Evolutionary conservation across 1,140 invertebrate species (phyloP).

Genomic region (Apis mellifera): DNA sequence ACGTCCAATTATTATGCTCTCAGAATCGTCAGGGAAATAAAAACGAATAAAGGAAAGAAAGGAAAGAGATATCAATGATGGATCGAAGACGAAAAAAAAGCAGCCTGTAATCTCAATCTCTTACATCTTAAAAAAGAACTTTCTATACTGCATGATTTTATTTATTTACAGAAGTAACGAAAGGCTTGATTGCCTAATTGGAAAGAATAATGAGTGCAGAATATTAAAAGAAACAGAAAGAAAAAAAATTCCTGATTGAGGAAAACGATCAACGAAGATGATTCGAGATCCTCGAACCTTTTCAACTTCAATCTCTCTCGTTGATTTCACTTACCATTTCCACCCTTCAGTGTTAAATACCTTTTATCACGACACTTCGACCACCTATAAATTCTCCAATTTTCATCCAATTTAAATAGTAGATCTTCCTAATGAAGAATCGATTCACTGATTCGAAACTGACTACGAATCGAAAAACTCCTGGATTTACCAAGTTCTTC

Average conservation of each 20-base stretch:
- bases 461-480: constrained; percentile 29
- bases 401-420: constrained; percentile 29
- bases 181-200: too few relatives aligned
- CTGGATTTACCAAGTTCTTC: constrained; percentile 7
- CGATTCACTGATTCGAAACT: not conserved
- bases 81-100: not conserved
- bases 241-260: too few relatives aligned
- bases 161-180: not conserved
- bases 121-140: not conserved
- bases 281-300: too few relatives aligned
- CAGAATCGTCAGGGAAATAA: not conserved
- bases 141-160: not conserved
- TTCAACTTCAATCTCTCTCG: too few relatives aligned
- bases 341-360: too few relatives aligned
- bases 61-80: not conserved
- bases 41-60: too few relatives aligned
- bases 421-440: constrained; percentile 8
- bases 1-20: constrained; percentile 7
- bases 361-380: too few relatives aligned
- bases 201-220: too few relatives aligned
- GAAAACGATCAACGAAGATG: too few relatives aligned
- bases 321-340: too few relatives aligned
- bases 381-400: too few relatives aligned
- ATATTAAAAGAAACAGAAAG: too few relatives aligned
- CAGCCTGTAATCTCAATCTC: not conserved